Base-by-base conservation (phyloP, 2,888 invertebrate species). In the Agrilus biguttatus region DNA sequence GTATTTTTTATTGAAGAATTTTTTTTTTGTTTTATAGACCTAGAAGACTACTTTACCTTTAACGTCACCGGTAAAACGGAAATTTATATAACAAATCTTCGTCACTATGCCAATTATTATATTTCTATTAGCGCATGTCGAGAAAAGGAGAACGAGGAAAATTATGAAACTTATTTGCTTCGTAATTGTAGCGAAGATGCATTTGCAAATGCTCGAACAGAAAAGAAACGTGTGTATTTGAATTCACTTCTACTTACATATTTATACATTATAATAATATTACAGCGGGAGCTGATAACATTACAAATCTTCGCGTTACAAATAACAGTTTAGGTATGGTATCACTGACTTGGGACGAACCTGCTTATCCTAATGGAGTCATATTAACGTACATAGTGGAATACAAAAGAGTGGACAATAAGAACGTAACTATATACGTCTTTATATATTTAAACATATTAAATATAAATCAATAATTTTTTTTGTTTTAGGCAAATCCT, bases 341-440 rank as follows among this genome's bases (percentile, higher is more conserved):
- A 12, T 77, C 76, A 38, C 67, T 90, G 3, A 72, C 69, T 21
- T 96, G 96, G 96, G 69, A 75, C 3, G 80, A 84, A 51, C 95
- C 96, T 0, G 53, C 60, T 17, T 69, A 79, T 48, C 93, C 96
- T 0, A 97, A 97, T 63, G 92, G 96, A 2, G 73, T 84, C 45
- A 80, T 95, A 37, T 77, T 90, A 36, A 81, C 83, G 0, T 96
- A 93, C 65, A 77, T 80, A 48, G 78, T 95, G 41, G 77, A 80
- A 50, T 87, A 85, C 58, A 74, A 74, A 48, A 72, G 77, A 41
- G 69, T 80, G 21, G 82, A 82, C 45, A 74, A 77, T 36, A 73
- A 74, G 57, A 75, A 78, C 61, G 80, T 80, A 58, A 70, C 70
- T 64, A 37, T 10, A 14, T 33, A 8, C 32, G 41, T 36, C 28